These are phyloP conservation scores for Agapornis roseicollis DNA, from an alignment of 2,113 vertebrate species.

Conservation along the genomic window DNA sequence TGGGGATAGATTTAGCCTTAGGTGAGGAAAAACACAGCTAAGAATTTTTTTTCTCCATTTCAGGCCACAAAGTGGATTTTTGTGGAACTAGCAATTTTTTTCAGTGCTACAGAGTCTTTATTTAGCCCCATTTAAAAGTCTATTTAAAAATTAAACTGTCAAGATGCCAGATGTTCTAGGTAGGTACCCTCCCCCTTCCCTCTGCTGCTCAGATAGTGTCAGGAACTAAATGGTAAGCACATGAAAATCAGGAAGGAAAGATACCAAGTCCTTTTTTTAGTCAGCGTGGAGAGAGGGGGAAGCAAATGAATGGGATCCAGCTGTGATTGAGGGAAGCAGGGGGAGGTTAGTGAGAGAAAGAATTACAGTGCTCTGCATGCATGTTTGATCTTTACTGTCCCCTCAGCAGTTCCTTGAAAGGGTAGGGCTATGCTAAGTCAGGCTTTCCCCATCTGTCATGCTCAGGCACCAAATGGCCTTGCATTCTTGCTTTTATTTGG, in stretches of 20 bases:
- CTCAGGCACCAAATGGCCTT: not conserved
- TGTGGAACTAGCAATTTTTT: slow-evolving; percentile 9
- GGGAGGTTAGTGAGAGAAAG: slow-evolving; percentile 22
- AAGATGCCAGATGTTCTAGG: slow-evolving; percentile 60
- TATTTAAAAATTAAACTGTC: slow-evolving; percentile 34
- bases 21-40: not conserved
- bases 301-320: slow-evolving; percentile 50
- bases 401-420: slow-evolving; percentile 57
- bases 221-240: slow-evolving; percentile 25
- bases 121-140: slow-evolving; percentile 47
- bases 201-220: not conserved
- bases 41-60: not conserved
- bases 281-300: not conserved
- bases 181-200: slow-evolving; percentile 32
- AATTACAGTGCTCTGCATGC: not conserved
- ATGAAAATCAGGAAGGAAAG: slow-evolving; percentile 50
- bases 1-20: not conserved
- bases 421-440: slow-evolving; percentile 27
- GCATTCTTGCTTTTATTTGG: slow-evolving; percentile 17
- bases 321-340: slow-evolving; percentile 27
- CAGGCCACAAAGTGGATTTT: slow-evolving; percentile 1
- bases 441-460: slow-evolving; percentile 29
- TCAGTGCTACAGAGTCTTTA: slow-evolving; percentile 30
- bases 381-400: slow-evolving; percentile 26
- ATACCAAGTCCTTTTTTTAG: slow-evolving; percentile 43